phyloP scores from a whole-genome alignment of 2,797 vertebrate species.

The Macropodus opercularis region DNA sequence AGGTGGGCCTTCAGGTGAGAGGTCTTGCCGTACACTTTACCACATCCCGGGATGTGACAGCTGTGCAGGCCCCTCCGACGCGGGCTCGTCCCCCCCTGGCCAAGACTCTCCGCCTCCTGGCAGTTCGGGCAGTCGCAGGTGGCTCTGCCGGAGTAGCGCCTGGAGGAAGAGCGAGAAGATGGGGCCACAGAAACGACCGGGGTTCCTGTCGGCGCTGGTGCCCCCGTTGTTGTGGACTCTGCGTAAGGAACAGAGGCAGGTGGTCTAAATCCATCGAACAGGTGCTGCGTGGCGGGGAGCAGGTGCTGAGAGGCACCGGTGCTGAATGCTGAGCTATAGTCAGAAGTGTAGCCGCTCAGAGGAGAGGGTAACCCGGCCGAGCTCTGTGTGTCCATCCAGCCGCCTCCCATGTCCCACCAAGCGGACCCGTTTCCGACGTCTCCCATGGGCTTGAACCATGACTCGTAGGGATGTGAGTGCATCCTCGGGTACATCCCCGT shows the following conservation, averaged over 20 bases:
- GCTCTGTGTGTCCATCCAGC: constrained; percentile 92
- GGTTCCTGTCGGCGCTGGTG: constrained; percentile 73
- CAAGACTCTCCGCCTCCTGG: constrained; percentile 88
- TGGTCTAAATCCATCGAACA: constrained; percentile 93
- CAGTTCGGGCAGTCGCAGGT: constrained; percentile 94
- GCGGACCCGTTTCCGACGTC: constrained; percentile 81
- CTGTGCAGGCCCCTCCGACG: constrained; percentile 88
- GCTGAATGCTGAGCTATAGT: constrained; percentile 89
- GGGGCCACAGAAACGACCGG: constrained; percentile 74
- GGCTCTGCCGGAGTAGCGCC: constrained; percentile 87
- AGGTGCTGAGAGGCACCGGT: constrained; percentile 86
- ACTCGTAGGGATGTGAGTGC: constrained; percentile 88
- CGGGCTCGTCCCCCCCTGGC: constrained; percentile 86
- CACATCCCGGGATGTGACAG: constrained; percentile 92
- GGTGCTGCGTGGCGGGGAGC: constrained; percentile 87
- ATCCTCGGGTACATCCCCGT: constrained; percentile 92
- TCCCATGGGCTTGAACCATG: constrained; percentile 90
- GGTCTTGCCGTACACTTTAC: constrained; percentile 92
- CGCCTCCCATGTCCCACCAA: constrained; percentile 92
- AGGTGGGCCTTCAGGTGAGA: constrained; percentile 93
- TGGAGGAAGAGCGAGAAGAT: constrained; percentile 75
- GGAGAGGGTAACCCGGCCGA: constrained; percentile 86
- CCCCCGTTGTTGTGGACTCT: constrained; percentile 81
- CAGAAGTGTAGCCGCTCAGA: constrained; percentile 88
- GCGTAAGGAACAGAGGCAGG: constrained; percentile 86